These are phyloP conservation scores for Dryocosmus kuriphilus DNA, from an alignment of 2,888 invertebrate genomes.

Conservation along the genomic window DNA sequence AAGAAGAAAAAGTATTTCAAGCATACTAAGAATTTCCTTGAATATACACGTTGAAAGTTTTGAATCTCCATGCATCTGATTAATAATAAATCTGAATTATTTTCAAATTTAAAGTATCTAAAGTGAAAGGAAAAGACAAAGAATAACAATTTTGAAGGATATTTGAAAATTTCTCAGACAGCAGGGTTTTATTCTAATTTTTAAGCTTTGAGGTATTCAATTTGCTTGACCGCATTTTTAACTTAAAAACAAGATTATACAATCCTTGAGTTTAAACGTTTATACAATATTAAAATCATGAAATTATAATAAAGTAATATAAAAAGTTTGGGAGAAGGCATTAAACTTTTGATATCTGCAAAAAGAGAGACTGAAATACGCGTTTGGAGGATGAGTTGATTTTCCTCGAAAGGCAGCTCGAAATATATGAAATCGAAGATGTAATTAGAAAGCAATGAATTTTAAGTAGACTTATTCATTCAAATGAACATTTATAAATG, in stretches of 20 bases:
- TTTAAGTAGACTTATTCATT: conserved; percentile 1
- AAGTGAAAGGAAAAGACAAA: no score
- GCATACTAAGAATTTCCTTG: no score
- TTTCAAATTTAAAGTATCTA: no score
- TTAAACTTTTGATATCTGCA: not conserved
- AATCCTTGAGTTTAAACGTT: not conserved
- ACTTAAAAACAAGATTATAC: not conserved
- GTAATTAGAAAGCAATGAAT: conserved; percentile 27
- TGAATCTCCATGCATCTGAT: no score
- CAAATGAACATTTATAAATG: conserved; percentile 9
- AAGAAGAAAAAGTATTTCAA: not conserved
- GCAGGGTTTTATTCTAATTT: conserved; percentile 12
- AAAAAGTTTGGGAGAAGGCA: not conserved
- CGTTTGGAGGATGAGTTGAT: not conserved
- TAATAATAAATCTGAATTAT: no score
- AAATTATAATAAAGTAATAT: not conserved
- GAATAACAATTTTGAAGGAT: no score
- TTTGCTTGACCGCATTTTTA: not conserved
- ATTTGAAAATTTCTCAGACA: no score
- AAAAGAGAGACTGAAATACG: not conserved
- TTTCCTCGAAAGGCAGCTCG: not conserved
- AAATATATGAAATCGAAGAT: not conserved
- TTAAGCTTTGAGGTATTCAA: conserved; percentile 30
- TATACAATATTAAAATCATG: not conserved
- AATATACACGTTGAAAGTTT: no score